Conservation (phyloP, 2,113 vertebrate species). For the Microtus oregoni region DNA sequence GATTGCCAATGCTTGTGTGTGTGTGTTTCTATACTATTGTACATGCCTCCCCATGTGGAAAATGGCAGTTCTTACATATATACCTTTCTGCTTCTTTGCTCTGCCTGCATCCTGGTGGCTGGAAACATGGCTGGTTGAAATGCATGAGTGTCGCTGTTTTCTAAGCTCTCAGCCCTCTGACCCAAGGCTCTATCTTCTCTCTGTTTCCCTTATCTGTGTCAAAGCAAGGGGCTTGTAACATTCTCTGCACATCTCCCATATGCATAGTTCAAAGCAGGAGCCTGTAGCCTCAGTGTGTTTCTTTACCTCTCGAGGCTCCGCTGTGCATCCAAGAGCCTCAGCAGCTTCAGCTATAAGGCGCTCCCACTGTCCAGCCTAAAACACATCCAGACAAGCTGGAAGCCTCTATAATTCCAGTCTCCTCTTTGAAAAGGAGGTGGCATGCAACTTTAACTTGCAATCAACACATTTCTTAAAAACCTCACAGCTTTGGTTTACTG, state of each 20-base stretch:
- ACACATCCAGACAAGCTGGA: not conserved
- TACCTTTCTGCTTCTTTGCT: not conserved
- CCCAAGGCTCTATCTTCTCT: constrained; percentile 68
- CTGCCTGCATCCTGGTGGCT: not conserved
- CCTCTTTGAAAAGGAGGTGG: not conserved
- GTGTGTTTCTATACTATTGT: not conserved
- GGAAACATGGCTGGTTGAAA: constrained; percentile 64
- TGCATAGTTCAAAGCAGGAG: constrained; percentile 75
- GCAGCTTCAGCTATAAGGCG: constrained; percentile 41
- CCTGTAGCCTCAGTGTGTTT: constrained; percentile 66
- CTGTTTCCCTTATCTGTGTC: constrained; percentile 79
- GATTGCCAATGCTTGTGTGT: not conserved
- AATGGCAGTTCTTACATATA: not conserved
- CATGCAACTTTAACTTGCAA: not conserved
- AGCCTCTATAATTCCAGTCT: not conserved
- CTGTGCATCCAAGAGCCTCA: constrained; percentile 61
- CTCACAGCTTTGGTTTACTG: not conserved
- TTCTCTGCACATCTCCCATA: constrained; percentile 76
- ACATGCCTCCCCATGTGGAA: not conserved
- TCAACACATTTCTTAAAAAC: not conserved
- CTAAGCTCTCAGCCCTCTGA: constrained; percentile 36
- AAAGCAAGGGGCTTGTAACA: constrained; percentile 78
- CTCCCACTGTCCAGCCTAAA: not conserved
- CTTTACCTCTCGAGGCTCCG: constrained; percentile 75
- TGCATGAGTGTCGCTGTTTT: constrained; percentile 28